phyloP scores from a whole-genome alignment of 2,113 vertebrate species.

The Barbus barbus region DNA sequence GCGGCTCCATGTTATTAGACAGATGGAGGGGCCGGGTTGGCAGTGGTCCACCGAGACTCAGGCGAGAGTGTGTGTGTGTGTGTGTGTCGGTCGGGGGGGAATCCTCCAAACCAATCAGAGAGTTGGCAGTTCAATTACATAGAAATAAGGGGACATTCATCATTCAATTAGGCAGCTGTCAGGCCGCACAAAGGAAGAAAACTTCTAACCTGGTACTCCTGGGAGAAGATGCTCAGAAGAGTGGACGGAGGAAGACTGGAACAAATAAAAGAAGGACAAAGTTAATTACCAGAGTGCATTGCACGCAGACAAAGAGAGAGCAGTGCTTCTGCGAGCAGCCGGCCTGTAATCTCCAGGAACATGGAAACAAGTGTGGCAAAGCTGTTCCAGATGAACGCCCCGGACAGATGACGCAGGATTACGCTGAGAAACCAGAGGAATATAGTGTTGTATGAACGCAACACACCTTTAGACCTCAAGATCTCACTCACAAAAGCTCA shows the following conservation, averaged over 20 bases:
- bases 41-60: constrained; percentile 97
- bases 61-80: constrained; percentile 54
- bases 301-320: constrained; percentile 95
- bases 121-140: constrained; percentile 99
- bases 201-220: constrained; percentile 99
- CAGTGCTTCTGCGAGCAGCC: constrained; percentile 94
- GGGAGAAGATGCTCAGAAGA: constrained; percentile 99
- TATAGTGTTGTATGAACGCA: not conserved
- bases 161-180: constrained; percentile 99
- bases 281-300: constrained; percentile 99
- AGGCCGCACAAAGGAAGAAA: constrained; percentile 99
- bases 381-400: constrained; percentile 98
- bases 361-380: constrained; percentile 99
- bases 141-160: constrained; percentile 99
- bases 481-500: not conserved
- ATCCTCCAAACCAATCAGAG: constrained; percentile 99
- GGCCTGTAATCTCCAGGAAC: constrained; percentile 99
- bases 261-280: constrained; percentile 99
- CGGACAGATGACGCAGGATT: too few species aligned
- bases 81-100: constrained; percentile 69
- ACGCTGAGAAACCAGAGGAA: constrained; percentile 65
- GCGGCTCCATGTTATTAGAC: constrained; percentile 99
- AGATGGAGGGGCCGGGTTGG: constrained; percentile 99
- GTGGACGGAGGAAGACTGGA: constrained; percentile 99
- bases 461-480: not conserved